A percentile compares a stretch with the other conserved stretches of the same genome.
Conservation (phyloP, 64 coral and sea anemone species). For the Cladopsammia gracilis region DNA sequence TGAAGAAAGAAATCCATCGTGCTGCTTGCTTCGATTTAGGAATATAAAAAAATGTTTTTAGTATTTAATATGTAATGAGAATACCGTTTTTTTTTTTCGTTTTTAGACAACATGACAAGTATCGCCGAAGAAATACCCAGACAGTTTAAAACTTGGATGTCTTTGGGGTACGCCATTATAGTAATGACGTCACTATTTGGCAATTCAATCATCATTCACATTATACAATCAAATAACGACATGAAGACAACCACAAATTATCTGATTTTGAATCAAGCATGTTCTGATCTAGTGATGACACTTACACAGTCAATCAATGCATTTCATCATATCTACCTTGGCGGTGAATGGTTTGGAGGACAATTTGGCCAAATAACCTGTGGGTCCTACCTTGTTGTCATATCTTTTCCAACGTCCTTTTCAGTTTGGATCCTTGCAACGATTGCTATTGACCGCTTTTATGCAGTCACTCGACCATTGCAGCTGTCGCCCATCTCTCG, state of each 20-base stretch:
- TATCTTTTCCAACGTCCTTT: too few relatives aligned
- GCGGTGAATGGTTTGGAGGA: too few relatives aligned
- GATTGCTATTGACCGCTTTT: constrained; percentile 5
- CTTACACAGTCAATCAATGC: not conserved
- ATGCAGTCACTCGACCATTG: not conserved
- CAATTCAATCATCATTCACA: not conserved
- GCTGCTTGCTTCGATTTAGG: too few relatives aligned
- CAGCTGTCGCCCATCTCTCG: not conserved
- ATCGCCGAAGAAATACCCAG: not conserved
- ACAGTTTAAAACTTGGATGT: not conserved
- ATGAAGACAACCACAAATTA: too few relatives aligned
- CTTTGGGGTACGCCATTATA: not conserved
- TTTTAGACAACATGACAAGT: not conserved
- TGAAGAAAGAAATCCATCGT: too few relatives aligned
- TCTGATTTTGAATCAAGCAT: too few relatives aligned
- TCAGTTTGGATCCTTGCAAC: not conserved
- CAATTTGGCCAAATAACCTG: too few relatives aligned
- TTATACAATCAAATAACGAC: too few relatives aligned
- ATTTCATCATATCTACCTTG: too few relatives aligned
- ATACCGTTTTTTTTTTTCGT: not conserved
- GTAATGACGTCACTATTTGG: not conserved
- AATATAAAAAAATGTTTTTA: too few relatives aligned
- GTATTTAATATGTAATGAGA: too few relatives aligned
- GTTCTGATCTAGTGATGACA: not conserved
- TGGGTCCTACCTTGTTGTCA: too few relatives aligned